Evolutionary conservation across 1,140 invertebrate genomes (phyloP).

Genomic region (Macrostomum lignano): DNA sequence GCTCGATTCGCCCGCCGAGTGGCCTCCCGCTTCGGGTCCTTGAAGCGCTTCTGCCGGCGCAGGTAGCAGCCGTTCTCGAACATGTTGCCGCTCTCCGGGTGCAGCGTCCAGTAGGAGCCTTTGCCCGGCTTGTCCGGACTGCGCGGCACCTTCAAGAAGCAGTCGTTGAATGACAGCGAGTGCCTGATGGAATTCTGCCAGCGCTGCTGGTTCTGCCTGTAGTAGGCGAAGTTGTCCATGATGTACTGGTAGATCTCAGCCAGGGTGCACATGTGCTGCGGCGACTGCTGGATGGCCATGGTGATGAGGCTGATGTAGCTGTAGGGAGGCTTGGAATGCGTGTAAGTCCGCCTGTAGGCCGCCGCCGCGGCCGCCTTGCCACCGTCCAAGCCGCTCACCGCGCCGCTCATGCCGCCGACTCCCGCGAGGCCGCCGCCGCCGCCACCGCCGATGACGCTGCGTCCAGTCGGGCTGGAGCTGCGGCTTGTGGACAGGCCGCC

Average conservation of each 20-base stretch:
- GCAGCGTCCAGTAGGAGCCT: slow-evolving; percentile 86
- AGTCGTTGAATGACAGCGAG: slow-evolving; percentile 78
- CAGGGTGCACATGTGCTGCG: slow-evolving; percentile 8
- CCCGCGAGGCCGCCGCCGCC: no score
- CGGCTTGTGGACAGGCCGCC: no score
- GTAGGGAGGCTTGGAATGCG: slow-evolving; percentile 38
- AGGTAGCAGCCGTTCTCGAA: slow-evolving; percentile 97
- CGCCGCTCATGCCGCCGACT: no score
- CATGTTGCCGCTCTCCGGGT: slow-evolving; percentile 95
- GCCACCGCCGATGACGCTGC: no score
- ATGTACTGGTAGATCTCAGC: slow-evolving; percentile 7
- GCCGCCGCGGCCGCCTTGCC: no score
- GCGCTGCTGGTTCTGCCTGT: slow-evolving; percentile 73
- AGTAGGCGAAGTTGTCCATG: slow-evolving; percentile 38
- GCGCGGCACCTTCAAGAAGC: slow-evolving; percentile 87
- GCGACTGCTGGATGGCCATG: slow-evolving; percentile 8
- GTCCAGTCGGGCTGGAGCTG: no score
- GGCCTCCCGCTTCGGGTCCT: slow-evolving; percentile 73
- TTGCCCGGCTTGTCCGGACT: slow-evolving; percentile 85
- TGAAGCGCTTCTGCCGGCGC: slow-evolving; percentile 81
- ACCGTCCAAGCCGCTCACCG: no score
- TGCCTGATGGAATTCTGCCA: slow-evolving; percentile 98
- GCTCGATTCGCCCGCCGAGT: slow-evolving; percentile 37
- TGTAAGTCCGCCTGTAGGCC: no score
- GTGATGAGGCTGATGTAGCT: slow-evolving; percentile 9